Base-by-base conservation (phyloP, 2,113 vertebrate species). In the Recurvirostra avosetta region DNA sequence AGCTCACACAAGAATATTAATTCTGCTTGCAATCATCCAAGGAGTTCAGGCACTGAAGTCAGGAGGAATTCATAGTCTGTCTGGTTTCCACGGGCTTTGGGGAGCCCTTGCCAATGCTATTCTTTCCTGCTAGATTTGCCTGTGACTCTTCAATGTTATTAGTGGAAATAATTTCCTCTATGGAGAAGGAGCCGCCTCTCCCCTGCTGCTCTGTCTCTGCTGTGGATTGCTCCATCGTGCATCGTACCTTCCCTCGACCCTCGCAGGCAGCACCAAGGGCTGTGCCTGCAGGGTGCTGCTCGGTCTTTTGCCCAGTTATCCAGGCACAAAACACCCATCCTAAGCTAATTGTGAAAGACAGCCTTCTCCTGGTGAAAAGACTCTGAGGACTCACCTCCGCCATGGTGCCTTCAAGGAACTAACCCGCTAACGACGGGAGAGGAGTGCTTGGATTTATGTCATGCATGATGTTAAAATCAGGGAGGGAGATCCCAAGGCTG, bases 1-100 rank as follows among this genome's bases (percentile, higher is more conserved):
- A 94, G 86, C 38, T 80, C 78, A 8, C 25, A 50, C 36, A 73
- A 40, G 78, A 92, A 86, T 86, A 93, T 77, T 86, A 96, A 94
- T 96, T 94, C 59, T 84, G 59, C 47, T 96, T 92, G 75, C 41
- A 92, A 0, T 92, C 72, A 92, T 22, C 82, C 38, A 38, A 88
- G 75, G 55, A 71, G 18, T 59, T 90, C 63, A 58, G 90, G 4
- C 23, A 14, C 55, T 58, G 29, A 68, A 92, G 41, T n/a, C 91
- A 71, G 55, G 77, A 91, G 75, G 47, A 83, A 74, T 92, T 86
- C 85, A 65, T 12, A 53, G 90, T 8, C 86, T 81, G 88, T 75
- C 83, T 95, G 86, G 18, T 86, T 96, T 92, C 79, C 55, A 22
- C 0, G 19, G 72, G 85, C 90, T 74, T 90, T 59, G 66, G 91